Conservation (phyloP, 2,888 invertebrate genomes). For the Drosophila nigritarsus region DNA sequence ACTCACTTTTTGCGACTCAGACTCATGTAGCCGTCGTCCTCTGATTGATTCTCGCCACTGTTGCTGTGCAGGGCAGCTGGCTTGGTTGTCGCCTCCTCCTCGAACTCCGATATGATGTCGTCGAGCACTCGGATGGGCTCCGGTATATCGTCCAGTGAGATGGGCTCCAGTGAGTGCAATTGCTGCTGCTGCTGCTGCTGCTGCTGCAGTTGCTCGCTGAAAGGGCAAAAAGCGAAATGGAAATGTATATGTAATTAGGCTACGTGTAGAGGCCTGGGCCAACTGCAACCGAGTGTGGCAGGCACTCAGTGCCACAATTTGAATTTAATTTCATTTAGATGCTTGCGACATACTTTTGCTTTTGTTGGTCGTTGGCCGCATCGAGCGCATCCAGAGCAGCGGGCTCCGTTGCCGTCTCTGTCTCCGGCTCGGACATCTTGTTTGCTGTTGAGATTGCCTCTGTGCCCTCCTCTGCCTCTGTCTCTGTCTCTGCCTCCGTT, state of each 20-base stretch:
- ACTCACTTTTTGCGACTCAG: slow-evolving; percentile 92
- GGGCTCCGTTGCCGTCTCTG: slow-evolving; percentile 51
- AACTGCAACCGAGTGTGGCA: neutral
- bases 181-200: slow-evolving; percentile 55
- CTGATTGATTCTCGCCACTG: slow-evolving; percentile 94
- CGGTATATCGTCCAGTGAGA: slow-evolving; percentile 92
- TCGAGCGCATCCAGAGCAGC: slow-evolving; percentile 33
- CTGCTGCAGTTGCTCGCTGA: slow-evolving; percentile 61
- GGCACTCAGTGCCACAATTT: slow-evolving; percentile 42
- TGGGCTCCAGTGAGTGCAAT: slow-evolving; percentile 68
- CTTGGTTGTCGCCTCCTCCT: slow-evolving; percentile 88
- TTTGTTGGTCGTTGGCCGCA: slow-evolving; percentile 53
- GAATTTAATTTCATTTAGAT: slow-evolving; percentile 48
- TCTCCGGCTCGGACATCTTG: slow-evolving; percentile 43
- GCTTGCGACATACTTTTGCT: slow-evolving; percentile 71
- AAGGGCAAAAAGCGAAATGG: slow-evolving; percentile 14
- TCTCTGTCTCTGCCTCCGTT: slow-evolving; percentile 19
- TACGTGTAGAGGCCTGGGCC: neutral
- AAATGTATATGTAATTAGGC: slow-evolving; percentile 54
- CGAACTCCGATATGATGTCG: slow-evolving; percentile 95
- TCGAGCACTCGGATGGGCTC: slow-evolving; percentile 94
- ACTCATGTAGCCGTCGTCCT: slow-evolving; percentile 97
- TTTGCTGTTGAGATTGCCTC: slow-evolving; percentile 13
- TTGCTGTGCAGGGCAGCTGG: slow-evolving; percentile 82
- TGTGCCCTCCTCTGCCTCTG: slow-evolving; percentile 2